phyloP scores from a whole-genome alignment of 2,113 vertebrate genomes.

The Gobio gobio region DNA sequence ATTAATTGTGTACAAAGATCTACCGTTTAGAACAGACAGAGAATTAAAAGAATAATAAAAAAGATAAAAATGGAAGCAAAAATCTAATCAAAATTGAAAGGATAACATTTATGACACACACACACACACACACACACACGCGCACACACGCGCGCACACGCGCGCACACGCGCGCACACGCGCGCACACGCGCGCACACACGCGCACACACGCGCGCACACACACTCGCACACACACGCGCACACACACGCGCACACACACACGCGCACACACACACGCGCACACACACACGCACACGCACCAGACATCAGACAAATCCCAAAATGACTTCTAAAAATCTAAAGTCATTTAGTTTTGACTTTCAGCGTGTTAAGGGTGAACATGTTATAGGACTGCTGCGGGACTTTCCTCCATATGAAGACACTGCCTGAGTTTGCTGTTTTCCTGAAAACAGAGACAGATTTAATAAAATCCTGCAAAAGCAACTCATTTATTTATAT shows the following conservation, averaged over 20 bases:
- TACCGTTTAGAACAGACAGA: background rate
- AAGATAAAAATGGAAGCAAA: background rate
- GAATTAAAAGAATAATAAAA: too few species aligned
- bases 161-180: too few species aligned
- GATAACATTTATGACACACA: background rate
- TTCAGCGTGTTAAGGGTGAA: background rate
- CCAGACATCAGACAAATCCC: too few species aligned
- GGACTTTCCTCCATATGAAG: constrained; percentile 38
- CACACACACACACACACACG: too few species aligned
- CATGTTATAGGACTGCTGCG: background rate
- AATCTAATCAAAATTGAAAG: background rate
- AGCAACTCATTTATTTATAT: background rate
- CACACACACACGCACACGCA: too few species aligned
- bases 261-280: too few species aligned
- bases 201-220: too few species aligned
- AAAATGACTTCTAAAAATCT: background rate
- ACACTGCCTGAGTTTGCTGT: constrained; percentile 7
- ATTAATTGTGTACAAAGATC: background rate
- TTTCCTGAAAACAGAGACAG: constrained; percentile 18
- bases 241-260: too few species aligned
- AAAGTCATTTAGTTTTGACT: background rate
- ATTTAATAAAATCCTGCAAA: background rate
- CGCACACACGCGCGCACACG: too few species aligned
- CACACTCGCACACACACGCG: too few species aligned
- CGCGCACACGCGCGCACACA: too few species aligned